Evolutionary conservation across 2,888 invertebrate species (phyloP), one percentile per base, ranked within the genome.

Genomic region (Agriopis leucophaearia): DNA sequence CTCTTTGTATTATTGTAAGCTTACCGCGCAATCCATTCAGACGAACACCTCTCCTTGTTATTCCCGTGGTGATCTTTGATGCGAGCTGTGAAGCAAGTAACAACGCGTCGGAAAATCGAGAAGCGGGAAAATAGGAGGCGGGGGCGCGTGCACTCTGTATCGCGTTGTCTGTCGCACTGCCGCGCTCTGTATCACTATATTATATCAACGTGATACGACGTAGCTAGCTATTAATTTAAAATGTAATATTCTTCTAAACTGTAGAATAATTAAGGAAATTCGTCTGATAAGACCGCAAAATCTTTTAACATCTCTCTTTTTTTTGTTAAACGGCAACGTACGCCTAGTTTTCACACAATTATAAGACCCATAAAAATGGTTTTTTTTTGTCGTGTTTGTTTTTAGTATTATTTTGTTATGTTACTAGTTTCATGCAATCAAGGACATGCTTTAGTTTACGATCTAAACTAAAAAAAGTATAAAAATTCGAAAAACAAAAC

Each of bases 111-210:
- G 72, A 52, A 73, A 70, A 70, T 76, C 72, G 74, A 69, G 64
- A 69, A 74, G 73, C 70, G 74, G 64, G 71, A 71, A 70, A 74
- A 64, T 44, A 44, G 35, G 13, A n/a, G 63, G 47, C 55, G 51
- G 69, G 64, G 70, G 65, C 72, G 66, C 75, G 77, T 73, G 62
- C 59, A 70, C 54, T 61, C 66, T 40, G 18, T 47, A 36, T 70
- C 48, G 57, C 60, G 71, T n/a, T 63, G 44, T 48, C 66, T 64
- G 69, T 69, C 73, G 71, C 59, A 76, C 76, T 78, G 75, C 64
- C 71, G 74, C 64, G 59, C 71, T 50, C 57, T 44, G 16, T 45
- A 42, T 40, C 59, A 16, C 10, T 16, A n/a, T 47, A 15, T 27
- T 52, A 57, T 44, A 48, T 18, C 42, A 59, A 40, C 50, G 40